Evolutionary conservation across 1,140 invertebrate species (phyloP).

Genomic region (Monomorium pharaonis): DNA sequence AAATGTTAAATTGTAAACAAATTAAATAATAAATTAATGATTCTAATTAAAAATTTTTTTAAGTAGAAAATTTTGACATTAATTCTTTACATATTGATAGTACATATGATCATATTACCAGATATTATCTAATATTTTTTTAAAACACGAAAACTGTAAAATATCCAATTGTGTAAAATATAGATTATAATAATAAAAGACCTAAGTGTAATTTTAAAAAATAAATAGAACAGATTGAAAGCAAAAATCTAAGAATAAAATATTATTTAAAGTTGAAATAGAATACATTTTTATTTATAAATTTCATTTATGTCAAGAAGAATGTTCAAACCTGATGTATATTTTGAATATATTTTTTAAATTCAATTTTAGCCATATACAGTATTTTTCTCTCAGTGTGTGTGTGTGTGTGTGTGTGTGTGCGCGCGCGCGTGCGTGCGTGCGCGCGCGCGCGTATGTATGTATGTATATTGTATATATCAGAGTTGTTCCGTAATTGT

Average conservation of each 20-base stretch:
- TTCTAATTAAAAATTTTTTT: neutral
- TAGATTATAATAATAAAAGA: neutral
- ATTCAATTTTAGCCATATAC: neutral
- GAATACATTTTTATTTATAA: neutral
- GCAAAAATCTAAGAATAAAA: neutral
- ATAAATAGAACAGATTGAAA: neutral
- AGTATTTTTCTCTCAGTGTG: neutral
- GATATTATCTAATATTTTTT: neutral
- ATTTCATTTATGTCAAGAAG: neutral
- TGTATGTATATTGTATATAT: too few species aligned
- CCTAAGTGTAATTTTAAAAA: neutral
- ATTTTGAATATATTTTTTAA: neutral
- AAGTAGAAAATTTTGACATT: neutral
- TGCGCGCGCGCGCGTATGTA: too few species aligned
- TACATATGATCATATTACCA: neutral
- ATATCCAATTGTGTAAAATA: neutral
- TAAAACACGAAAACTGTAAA: neutral
- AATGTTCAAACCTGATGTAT: constrained; percentile 7
- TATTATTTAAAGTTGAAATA: neutral
- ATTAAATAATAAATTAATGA: neutral
- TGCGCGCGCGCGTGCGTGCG: too few species aligned
- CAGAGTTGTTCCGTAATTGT: too few species aligned
- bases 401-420: too few species aligned
- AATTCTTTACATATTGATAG: neutral
- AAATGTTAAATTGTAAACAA: neutral